Conservation (phyloP, 2,797 vertebrate genomes). For the Microctenopoma lineatum region DNA sequence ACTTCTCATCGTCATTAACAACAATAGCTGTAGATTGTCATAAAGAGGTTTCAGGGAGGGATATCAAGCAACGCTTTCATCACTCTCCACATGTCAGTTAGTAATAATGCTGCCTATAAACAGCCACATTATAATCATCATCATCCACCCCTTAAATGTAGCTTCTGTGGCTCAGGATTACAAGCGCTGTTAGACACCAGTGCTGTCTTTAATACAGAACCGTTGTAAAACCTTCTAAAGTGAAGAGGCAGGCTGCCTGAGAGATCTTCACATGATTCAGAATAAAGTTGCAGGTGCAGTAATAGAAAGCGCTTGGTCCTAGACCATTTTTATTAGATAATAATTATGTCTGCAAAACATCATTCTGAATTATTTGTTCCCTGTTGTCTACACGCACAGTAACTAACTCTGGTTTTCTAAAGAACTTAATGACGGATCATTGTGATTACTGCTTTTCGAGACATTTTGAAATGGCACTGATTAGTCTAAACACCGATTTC, state of each 20-base stretch:
- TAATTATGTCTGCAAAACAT: conserved; percentile 4
- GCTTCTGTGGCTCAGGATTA: conserved; percentile 36
- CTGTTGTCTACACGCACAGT: conserved; percentile 14
- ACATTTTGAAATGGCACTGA: conserved; percentile 31
- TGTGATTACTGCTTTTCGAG: conserved; percentile 11
- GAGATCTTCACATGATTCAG: conserved; percentile 9
- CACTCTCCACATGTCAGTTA: conserved; percentile 46
- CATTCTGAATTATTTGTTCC: neutral
- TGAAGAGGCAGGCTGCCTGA: neutral
- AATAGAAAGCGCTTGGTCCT: neutral
- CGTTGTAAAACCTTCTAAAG: conserved; percentile 11
- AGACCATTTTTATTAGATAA: neutral
- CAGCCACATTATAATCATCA: conserved; percentile 43
- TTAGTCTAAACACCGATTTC: conserved; percentile 7
- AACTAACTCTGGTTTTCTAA: conserved; percentile 5
- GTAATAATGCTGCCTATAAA: conserved; percentile 49
- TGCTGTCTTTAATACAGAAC: conserved; percentile 8
- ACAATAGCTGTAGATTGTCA: conserved; percentile 54
- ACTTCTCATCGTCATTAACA: conserved; percentile 55
- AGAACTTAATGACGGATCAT: neutral
- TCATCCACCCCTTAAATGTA: conserved; percentile 45
- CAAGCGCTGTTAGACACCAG: conserved; percentile 15
- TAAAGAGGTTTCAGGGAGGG: conserved; percentile 53
- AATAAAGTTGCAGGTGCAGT: neutral
- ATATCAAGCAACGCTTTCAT: conserved; percentile 44